Evolutionary conservation across 2,888 invertebrate species (phyloP).

Genomic region (Nemurella pictetii): DNA sequence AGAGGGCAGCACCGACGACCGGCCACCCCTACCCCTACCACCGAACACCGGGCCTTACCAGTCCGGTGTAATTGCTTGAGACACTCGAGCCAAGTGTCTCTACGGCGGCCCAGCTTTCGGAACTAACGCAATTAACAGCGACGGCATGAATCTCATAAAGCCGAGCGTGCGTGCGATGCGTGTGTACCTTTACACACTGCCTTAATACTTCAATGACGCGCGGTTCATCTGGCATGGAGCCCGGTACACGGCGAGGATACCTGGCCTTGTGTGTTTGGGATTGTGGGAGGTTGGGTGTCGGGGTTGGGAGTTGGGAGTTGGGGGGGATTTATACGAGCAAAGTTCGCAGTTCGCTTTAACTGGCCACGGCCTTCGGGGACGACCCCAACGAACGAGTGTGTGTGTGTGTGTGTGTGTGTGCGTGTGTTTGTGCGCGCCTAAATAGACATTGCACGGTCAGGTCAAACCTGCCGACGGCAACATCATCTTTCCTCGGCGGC

Average conservation of each 20-base stretch:
- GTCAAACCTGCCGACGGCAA: slow-evolving; percentile 1
- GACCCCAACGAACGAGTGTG: not conserved
- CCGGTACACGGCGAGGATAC: not conserved
- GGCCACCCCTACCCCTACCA: not conserved
- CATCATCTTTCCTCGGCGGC: too few relatives aligned
- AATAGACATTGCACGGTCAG: slow-evolving; percentile 2
- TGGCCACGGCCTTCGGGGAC: slow-evolving; percentile 3
- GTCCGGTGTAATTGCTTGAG: slow-evolving; percentile 5
- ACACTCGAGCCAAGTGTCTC: slow-evolving; percentile 3
- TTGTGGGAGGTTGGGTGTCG: not conserved
- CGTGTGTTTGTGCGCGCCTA: too few relatives aligned
- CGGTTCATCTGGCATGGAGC: not conserved
- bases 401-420: too few relatives aligned
- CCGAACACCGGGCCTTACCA: not conserved
- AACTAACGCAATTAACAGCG: slow-evolving; percentile 22
- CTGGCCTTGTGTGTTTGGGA: not conserved
- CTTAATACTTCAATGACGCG: too few relatives aligned
- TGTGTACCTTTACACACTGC: not conserved
- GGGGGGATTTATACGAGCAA: slow-evolving; percentile 20
- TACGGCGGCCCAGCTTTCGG: not conserved
- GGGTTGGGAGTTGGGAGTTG: too few relatives aligned
- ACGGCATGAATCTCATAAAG: not conserved
- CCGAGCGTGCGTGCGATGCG: not conserved
- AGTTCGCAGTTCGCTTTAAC: slow-evolving; percentile 20
- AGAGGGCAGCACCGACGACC: not conserved